These are phyloP conservation scores for Monarcha castaneiventris DNA, from an alignment of 2,113 vertebrate genomes.

Conservation along the genomic window DNA sequence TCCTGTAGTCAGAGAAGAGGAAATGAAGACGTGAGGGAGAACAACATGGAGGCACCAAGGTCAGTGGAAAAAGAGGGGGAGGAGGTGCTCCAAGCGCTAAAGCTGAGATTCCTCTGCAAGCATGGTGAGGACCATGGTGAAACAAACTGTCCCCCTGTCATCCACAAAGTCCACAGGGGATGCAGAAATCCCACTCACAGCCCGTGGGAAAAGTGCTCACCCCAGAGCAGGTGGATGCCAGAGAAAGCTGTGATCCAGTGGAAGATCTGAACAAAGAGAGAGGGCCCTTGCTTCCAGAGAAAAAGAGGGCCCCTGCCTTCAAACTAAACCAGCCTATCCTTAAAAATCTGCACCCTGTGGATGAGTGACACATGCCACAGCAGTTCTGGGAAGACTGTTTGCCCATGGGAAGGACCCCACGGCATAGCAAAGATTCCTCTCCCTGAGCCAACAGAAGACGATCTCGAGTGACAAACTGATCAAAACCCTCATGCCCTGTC, in stretches of 20 bases:
- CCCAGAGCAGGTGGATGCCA: neutral
- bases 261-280: neutral
- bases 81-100: rapidly evolving
- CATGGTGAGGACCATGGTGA: neutral
- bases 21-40: neutral
- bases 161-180: neutral
- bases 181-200: neutral
- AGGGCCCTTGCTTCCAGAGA: neutral
- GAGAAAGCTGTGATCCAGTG: neutral
- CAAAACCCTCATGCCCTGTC: neutral
- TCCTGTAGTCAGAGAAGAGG: neutral
- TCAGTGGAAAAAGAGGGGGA: neutral
- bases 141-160: neutral
- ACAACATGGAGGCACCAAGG: neutral
- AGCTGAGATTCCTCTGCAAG: neutral
- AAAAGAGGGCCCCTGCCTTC: neutral
- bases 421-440: neutral
- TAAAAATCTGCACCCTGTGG: neutral
- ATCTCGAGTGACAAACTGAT: neutral
- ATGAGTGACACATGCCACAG: neutral
- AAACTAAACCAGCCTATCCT: neutral
- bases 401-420: neutral
- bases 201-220: neutral
- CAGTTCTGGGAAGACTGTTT: neutral
- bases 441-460: neutral